These are phyloP conservation scores for Microcebus ravelobensis DNA, from an alignment of 2,113 vertebrate genomes.

Conservation along the genomic window DNA sequence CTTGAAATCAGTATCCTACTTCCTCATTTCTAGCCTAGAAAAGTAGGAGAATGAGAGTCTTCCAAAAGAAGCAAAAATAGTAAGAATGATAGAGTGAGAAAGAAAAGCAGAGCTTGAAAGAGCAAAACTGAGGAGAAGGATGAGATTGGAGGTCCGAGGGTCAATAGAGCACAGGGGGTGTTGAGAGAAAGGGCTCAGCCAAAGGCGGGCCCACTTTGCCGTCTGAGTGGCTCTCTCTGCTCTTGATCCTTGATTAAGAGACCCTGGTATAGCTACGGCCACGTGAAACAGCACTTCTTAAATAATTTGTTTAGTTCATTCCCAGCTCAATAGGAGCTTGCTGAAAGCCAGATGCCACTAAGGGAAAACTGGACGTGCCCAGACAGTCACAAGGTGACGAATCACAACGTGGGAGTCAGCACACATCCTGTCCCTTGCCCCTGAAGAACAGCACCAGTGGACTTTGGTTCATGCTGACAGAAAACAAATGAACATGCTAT, in stretches of 20 bases:
- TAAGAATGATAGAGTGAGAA: background rate
- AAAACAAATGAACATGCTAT: background rate
- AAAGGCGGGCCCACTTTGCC: accelerated
- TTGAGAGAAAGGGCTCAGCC: background rate
- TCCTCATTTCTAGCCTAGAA: background rate
- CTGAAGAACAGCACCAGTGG: background rate
- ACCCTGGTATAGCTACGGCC: background rate
- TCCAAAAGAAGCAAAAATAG: background rate
- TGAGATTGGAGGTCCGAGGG: background rate
- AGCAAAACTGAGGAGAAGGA: background rate
- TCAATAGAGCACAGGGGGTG: background rate
- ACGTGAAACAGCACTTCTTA: background rate
- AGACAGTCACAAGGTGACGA: background rate
- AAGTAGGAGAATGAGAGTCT: background rate
- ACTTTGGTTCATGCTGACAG: background rate
- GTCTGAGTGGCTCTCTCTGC: background rate
- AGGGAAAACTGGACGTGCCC: background rate
- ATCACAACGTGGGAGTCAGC: background rate
- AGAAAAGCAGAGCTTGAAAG: background rate
- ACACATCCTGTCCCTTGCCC: background rate
- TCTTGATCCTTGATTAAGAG: background rate
- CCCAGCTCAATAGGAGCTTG: background rate
- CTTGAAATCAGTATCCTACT: background rate
- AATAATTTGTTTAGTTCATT: background rate
- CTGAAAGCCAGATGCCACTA: background rate